These are phyloP conservation scores for Sceloporus undulatus DNA, from an alignment of 2,113 vertebrate genomes.

Conservation along the genomic window DNA sequence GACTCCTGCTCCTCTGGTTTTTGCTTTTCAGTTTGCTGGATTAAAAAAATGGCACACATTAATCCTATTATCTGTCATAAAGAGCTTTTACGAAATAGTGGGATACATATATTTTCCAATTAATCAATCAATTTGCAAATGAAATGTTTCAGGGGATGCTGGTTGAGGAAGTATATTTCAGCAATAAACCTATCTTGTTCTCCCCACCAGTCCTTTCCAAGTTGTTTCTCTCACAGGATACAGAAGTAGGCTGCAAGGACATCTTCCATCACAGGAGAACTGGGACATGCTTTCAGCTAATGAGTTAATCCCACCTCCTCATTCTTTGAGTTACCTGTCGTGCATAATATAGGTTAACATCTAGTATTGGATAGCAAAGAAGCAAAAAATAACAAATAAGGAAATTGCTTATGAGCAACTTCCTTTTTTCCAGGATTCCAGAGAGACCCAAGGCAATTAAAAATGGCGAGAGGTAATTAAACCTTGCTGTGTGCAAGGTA, in stretches of 20 bases:
- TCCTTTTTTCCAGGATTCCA: conserved; percentile 3
- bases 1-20: not conserved
- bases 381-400: not conserved
- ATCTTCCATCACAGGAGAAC: not conserved
- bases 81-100: not conserved
- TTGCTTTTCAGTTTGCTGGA: not conserved
- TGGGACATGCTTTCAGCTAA: not conserved
- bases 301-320: not conserved
- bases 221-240: not conserved
- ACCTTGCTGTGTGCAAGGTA: not conserved
- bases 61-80: not conserved
- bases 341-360: not conserved
- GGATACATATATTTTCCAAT: not conserved
- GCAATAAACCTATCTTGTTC: not conserved
- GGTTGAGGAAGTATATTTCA: too few relatives aligned
- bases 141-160: too few relatives aligned
- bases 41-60: too few relatives aligned
- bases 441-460: conserved; percentile 5
- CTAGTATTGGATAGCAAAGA: not conserved
- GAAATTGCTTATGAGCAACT: conserved; percentile 18
- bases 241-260: not conserved
- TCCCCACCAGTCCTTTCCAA: not conserved
- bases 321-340: conserved; percentile 1
- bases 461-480: not conserved
- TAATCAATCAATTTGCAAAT: not conserved